phyloP scores from a whole-genome alignment of 1,140 invertebrate species.

The Batillaria attramentaria region DNA sequence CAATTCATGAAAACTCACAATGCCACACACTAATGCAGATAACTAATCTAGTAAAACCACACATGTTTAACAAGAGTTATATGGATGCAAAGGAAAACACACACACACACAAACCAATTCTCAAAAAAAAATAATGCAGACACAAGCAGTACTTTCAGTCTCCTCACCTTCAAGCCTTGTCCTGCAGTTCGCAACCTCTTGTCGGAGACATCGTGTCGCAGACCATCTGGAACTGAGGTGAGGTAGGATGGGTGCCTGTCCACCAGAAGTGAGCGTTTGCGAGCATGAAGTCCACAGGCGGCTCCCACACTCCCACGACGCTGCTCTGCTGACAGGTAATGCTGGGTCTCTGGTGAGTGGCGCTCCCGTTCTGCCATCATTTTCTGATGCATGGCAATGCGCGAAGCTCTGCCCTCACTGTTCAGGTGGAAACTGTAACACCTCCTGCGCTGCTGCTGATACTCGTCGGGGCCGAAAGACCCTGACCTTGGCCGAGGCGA shows the following conservation, averaged over 20 bases:
- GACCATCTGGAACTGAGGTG: constrained; percentile 33
- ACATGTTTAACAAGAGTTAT: too few relatives aligned
- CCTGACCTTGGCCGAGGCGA: constrained; percentile 65
- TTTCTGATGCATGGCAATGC: constrained; percentile 41
- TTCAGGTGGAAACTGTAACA: constrained; percentile 68
- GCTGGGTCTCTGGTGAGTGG: constrained; percentile 40
- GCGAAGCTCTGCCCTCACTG: constrained; percentile 59
- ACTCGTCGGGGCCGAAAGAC: constrained; percentile 61
- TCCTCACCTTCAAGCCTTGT: too few relatives aligned
- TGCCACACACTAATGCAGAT: too few relatives aligned
- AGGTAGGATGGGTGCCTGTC: constrained; percentile 61
- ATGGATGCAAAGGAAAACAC: too few relatives aligned
- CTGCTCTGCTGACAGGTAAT: constrained; percentile 58
- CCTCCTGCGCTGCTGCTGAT: constrained; percentile 52
- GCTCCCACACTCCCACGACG: constrained; percentile 63
- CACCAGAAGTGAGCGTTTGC: constrained; percentile 59
- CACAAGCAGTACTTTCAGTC: not conserved
- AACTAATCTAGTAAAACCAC: too few relatives aligned
- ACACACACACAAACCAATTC: too few relatives aligned
- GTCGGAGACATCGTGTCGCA: constrained; percentile 56
- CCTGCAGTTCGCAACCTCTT: constrained; percentile 62
- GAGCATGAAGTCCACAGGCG: constrained; percentile 57
- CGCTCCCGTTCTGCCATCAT: constrained; percentile 45
- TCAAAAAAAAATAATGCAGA: not conserved
- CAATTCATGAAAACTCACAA: too few relatives aligned